Evolutionary conservation across 2,888 invertebrate species (phyloP).

Genomic region (Leptothorax acervorum): DNA sequence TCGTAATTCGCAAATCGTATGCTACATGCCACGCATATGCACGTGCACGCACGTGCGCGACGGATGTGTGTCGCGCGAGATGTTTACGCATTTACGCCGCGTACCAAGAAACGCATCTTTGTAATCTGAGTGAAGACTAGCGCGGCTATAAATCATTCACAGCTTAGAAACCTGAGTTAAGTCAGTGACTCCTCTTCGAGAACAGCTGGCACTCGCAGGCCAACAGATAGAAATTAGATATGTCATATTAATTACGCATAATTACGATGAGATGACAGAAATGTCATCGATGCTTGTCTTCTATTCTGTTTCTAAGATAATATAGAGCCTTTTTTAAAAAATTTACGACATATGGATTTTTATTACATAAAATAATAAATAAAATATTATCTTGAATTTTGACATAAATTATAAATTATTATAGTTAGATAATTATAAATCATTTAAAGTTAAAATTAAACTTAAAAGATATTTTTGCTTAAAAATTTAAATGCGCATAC

Average conservation of each 20-base stretch:
- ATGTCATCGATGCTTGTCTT: neutral
- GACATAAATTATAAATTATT: neutral
- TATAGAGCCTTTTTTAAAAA: neutral
- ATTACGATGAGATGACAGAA: neutral
- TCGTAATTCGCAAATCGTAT: constrained; percentile 17
- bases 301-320: neutral
- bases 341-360: neutral
- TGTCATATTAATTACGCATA: constrained; percentile 1
- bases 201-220: constrained; percentile 28
- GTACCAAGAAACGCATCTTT: constrained; percentile 1
- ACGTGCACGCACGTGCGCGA: constrained; percentile 23
- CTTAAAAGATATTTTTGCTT: neutral
- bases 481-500: neutral
- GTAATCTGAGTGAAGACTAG: constrained; percentile 15
- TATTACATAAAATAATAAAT: neutral
- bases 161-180: constrained; percentile 28
- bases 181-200: neutral
- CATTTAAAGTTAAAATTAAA: neutral
- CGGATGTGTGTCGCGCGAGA: neutral
- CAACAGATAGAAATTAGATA: neutral
- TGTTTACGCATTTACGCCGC: constrained; percentile 21
- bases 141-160: constrained; percentile 10
- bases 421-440: neutral
- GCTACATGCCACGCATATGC: neutral
- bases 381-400: neutral